phyloP scores from a whole-genome alignment of 1,140 invertebrate genomes.

The Kradibia gibbosae region DNA sequence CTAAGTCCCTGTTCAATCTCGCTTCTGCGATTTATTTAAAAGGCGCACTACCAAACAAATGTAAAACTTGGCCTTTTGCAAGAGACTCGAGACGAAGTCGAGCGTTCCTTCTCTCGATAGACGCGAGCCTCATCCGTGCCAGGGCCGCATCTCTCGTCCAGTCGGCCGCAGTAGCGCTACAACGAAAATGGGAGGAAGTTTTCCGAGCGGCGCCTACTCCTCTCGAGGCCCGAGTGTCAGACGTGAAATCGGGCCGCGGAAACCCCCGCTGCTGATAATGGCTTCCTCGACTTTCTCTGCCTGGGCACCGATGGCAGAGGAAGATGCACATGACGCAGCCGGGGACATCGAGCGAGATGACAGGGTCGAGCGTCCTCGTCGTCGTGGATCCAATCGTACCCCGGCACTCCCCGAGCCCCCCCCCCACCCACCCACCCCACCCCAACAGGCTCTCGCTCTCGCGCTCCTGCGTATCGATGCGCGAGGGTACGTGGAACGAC shows the following conservation, averaged over 20 bases:
- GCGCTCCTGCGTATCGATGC: conserved; percentile 41
- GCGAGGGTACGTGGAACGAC: conserved; percentile 29
- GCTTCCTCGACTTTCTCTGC: background rate
- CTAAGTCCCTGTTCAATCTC: background rate
- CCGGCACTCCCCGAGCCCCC: conserved; percentile 69
- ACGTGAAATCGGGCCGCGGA: background rate
- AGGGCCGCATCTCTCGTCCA: background rate
- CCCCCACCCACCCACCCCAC: background rate
- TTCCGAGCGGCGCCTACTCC: too few relatives aligned
- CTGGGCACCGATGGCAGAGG: background rate
- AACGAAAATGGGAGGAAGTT: background rate
- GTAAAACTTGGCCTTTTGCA: background rate
- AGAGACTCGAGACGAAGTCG: background rate
- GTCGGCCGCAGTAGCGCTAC: background rate
- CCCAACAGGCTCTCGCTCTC: conserved; percentile 39
- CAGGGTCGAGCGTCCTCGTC: conserved; percentile 18
- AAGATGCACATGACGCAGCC: conserved; percentile 11
- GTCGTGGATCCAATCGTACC: conserved; percentile 72
- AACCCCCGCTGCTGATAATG: background rate
- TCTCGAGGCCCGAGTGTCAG: background rate
- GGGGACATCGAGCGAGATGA: conserved; percentile 16
- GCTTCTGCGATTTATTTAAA: background rate
- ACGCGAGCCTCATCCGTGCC: background rate
- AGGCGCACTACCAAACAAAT: background rate
- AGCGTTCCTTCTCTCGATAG: background rate